Evolutionary conservation across 1,140 invertebrate species (phyloP), one percentile per base, ranked within the genome.

Genomic region (Lysiphlebus fabarum): DNA sequence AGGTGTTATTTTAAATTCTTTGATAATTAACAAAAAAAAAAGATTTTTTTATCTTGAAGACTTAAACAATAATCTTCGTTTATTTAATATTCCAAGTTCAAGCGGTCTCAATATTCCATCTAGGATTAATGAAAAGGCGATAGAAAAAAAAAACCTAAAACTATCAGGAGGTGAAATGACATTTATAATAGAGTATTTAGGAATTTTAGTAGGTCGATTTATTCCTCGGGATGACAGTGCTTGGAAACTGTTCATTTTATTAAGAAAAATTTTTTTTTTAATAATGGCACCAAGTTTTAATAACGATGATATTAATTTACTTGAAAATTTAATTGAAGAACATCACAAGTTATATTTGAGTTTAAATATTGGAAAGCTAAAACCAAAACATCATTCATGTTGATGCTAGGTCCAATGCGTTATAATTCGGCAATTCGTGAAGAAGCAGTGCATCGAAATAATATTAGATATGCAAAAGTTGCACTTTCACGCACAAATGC

Each of bases 281-380:
- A 55, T 58, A 10, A 58, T 54, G 34, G 42, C 50, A 10, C 47
- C 56, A 56, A 49, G 43, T 5, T 50, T 64, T 10, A 43, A 40
- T 33, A 33, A 63, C 1, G 6, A 58, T 26, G 10, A 14, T 48
- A 2, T 5, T 48, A 17, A 33, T 26, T 17, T 26, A n/a, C 12
- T 48, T 14, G 26, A 26, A 48, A 48, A 12, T 33, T 26, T 66
- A 33, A 62, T 66, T 3, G 11, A 45, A 38, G 55, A 62, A 44
- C 59, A 66, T 42, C 59, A 63, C 53, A 9, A 51, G 41, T 49
- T 60, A 9, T 63, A 63, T 41, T 14, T 63, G 9, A 6, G 17
- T 26, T 26, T 26, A 26, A 4, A 26, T 26, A 26, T 26, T 26
- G 17, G 17, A 1, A 17, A 3, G n/a, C n/a, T n/a, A n/a, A n/a